phyloP scores from a whole-genome alignment of 2,888 invertebrate species.

The Eupithecia centaureata region DNA sequence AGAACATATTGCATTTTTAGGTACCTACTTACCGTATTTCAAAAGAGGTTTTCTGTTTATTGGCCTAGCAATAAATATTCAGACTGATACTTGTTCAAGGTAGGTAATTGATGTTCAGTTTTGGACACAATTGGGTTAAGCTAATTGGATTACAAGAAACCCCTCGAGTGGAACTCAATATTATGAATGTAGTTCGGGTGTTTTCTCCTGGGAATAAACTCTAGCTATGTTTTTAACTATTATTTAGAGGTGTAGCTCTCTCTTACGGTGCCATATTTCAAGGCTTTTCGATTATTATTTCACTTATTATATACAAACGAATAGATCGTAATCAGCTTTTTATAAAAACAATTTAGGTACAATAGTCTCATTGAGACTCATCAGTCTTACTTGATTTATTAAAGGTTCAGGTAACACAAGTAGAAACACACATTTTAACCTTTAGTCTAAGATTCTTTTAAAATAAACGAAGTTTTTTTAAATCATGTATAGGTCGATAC shows the following conservation, averaged over 20 bases:
- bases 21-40: background rate
- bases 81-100: conserved; percentile 46
- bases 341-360: background rate
- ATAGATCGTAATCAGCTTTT: too few species aligned
- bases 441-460: too few species aligned
- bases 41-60: background rate
- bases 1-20: background rate
- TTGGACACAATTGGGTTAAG: conserved; percentile 73
- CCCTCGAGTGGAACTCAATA: conserved; percentile 63
- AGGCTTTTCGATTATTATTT: background rate
- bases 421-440: too few species aligned
- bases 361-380: background rate
- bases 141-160: conserved; percentile 78
- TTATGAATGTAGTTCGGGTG: conserved; percentile 44
- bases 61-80: conserved; percentile 37
- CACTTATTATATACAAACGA: too few species aligned
- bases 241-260: background rate
- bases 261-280: background rate
- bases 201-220: conserved; percentile 38
- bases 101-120: conserved; percentile 65
- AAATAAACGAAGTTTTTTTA: too few species aligned
- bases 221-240: conserved; percentile 4
- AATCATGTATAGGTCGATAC: too few species aligned
- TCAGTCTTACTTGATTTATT: too few species aligned
- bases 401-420: too few species aligned